Evolutionary conservation across 2,797 vertebrate species (phyloP), one percentile per base, ranked within the genome.

Genomic region (Brachymystax lenok): DNA sequence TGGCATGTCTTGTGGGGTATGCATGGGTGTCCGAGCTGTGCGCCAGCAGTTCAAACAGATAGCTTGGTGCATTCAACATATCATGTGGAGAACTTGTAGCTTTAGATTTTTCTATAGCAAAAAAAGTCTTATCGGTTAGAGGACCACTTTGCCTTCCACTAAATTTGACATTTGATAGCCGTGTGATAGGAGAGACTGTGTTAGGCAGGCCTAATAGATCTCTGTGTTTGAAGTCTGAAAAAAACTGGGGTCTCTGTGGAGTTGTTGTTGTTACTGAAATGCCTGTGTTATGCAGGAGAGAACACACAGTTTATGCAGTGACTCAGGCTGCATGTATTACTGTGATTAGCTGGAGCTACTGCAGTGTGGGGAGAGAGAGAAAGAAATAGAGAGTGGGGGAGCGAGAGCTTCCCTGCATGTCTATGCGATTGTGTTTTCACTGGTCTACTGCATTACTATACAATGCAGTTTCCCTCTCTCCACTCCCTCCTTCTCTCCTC

Each of bases 391-490:
- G 81, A 75, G 85, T 77, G 79, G 69, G 75, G 77, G 77, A 69
- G 77, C 28, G 69, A 74, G 80, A 19, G 70, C 85, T 82, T 79
- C 76, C 78, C 80, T 80, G 81, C 79, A 30, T 80, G 82, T 80
- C 78, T 86, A 79, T 83, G 87, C 85, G 83, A 87, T 88, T 80
- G 74, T 74, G 71, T 73, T 69, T 78, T 73, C 77, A 77, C 80
- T 50, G 67, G 81, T 90, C 85, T 90, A 83, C 91, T 91, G 91
- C 90, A 92, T 88, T 93, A 86, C 92, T 90, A 86, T 76, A 90
- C 87, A 84, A 91, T 90, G 84, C 86, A 75, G 83, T 89, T 81
- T 86, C 77, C 80, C 61, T 81, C 77, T 71, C 66, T 75, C 73
- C 75, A 40, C 64, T 79, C 74, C 83, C 80, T 80, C 77, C 69